Evolutionary conservation across 2,888 invertebrate species (phyloP).

Genomic region (Cephus pygmeus): DNA sequence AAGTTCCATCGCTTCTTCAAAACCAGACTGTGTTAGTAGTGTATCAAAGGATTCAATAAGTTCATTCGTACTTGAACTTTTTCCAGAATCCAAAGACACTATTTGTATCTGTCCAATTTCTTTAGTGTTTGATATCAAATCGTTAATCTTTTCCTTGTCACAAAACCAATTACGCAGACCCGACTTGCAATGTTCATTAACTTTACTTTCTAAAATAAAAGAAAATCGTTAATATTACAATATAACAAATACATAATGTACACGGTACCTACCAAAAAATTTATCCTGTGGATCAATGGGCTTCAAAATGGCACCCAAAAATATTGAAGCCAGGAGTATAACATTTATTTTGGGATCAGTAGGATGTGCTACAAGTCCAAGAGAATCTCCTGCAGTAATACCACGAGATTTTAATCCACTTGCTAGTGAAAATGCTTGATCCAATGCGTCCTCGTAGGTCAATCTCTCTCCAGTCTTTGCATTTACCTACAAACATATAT

Average conservation of each 20-base stretch:
- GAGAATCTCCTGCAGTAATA: conserved; percentile 16
- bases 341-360: conserved; percentile 14
- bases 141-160: conserved; percentile 13
- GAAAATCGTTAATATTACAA: background rate
- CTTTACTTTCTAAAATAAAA: background rate
- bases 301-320: conserved; percentile 15
- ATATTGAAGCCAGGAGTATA: conserved; percentile 15
- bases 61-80: background rate
- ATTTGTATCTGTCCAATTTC: background rate
- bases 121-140: conserved; percentile 6
- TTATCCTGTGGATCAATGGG: conserved; percentile 13
- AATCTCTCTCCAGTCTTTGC: conserved; percentile 16
- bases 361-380: conserved; percentile 14
- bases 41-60: background rate
- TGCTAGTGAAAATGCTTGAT: conserved; percentile 16
- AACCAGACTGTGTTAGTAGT: background rate
- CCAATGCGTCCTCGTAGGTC: conserved; percentile 15
- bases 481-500: conserved; percentile 12
- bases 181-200: background rate
- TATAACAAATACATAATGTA: background rate
- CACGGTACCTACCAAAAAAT: conserved; percentile 4
- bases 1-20: background rate
- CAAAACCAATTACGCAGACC: background rate
- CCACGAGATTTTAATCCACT: conserved; percentile 13
- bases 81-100: background rate